Conservation (phyloP, 2,888 invertebrate genomes). For the Eilema sororculum region DNA sequence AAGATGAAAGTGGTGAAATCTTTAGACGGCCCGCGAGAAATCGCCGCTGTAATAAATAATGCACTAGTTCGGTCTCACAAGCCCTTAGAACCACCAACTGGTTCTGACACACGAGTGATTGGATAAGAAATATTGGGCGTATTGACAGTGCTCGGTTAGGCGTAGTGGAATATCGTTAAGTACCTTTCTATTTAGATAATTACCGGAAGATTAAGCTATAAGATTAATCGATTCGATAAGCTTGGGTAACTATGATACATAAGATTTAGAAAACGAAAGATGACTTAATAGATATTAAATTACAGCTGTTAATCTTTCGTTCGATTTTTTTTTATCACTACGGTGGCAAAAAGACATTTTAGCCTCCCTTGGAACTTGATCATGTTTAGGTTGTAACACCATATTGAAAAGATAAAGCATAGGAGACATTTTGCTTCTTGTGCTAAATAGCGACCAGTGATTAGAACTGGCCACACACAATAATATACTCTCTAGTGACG, state of each 20-base stretch:
- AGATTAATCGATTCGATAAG: slow-evolving; percentile 51
- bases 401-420: not conserved
- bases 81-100: slow-evolving; percentile 77
- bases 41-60: slow-evolving; percentile 84
- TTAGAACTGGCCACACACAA: not conserved
- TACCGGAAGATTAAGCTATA: slow-evolving; percentile 48
- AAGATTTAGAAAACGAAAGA: slow-evolving; percentile 45
- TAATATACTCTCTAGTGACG: not conserved
- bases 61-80: slow-evolving; percentile 77
- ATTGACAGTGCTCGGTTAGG: slow-evolving; percentile 49
- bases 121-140: slow-evolving; percentile 59
- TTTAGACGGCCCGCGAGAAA: slow-evolving; percentile 78
- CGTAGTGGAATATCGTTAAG: slow-evolving; percentile 48
- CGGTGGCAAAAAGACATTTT: not conserved
- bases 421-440: no score
- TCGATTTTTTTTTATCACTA: slow-evolving; percentile 10
- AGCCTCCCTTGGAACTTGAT: not conserved
- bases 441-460: not conserved
- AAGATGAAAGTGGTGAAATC: slow-evolving; percentile 86
- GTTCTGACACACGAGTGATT: slow-evolving; percentile 67
- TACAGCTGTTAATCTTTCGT: slow-evolving; percentile 28
- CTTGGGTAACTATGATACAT: slow-evolving; percentile 40
- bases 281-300: slow-evolving; percentile 31
- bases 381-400: not conserved
- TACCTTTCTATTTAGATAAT: slow-evolving; percentile 51